Evolutionary conservation across 2,113 vertebrate genomes (phyloP).

Genomic region (Myrmecophaga tridactyla): DNA sequence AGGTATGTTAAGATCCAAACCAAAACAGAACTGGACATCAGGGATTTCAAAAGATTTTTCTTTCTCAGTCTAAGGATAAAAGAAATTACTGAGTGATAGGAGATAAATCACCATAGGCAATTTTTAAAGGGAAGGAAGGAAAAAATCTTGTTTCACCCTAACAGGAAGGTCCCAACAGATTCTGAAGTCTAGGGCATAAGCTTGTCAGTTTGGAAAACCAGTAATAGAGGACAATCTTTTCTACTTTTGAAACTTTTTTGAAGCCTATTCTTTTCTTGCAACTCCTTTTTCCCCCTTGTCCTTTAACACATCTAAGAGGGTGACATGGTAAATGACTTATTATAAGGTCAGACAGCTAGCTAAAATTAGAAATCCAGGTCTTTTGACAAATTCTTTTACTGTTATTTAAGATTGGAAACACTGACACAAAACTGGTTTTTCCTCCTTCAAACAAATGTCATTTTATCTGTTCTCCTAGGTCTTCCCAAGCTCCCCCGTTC

Average conservation of each 20-base stretch:
- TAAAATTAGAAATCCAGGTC: not conserved
- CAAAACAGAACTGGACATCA: not conserved
- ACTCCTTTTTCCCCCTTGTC: not conserved
- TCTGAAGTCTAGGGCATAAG: not conserved
- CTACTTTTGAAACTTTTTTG: not conserved
- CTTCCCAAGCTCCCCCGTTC: constrained; percentile 57
- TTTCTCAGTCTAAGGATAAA: not conserved
- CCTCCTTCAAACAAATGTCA: not conserved
- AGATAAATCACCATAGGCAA: not conserved
- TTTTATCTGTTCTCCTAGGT: constrained; percentile 65
- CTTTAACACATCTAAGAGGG: not conserved
- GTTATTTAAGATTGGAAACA: not conserved
- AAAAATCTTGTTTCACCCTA: not conserved
- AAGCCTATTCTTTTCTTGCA: not conserved
- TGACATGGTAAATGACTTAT: not conserved
- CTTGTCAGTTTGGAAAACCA: not conserved
- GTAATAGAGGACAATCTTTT: not conserved
- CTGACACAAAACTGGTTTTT: not conserved
- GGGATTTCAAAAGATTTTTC: not conserved
- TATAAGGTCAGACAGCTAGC: not conserved
- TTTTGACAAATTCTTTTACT: not conserved
- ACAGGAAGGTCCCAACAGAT: not conserved
- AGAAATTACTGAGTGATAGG: not conserved
- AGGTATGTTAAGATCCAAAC: constrained; percentile 67
- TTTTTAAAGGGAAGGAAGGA: not conserved